Percentiles rank a stretch among this genome's conserved stretches.
Conservation (phyloP, 1,140 invertebrate genomes). For the Batillaria attramentaria region DNA sequence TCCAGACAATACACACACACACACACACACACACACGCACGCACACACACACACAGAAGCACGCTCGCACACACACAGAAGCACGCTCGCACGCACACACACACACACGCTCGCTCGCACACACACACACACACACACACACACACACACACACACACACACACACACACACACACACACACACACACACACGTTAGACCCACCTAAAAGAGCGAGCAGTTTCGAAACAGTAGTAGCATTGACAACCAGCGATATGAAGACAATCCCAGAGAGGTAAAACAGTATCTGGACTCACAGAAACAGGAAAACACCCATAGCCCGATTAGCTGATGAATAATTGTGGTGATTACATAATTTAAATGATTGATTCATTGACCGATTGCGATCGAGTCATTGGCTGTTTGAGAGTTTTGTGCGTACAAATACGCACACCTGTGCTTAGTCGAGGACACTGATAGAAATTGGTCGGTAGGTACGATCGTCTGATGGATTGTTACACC, state of each 20-base stretch:
- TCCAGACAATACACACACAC: background rate
- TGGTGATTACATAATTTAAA: too few species aligned
- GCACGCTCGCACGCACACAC: background rate
- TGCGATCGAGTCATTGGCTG: background rate
- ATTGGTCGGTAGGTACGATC: too few species aligned
- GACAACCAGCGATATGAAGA: slow-evolving; percentile 70
- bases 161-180: background rate
- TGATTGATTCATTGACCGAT: background rate
- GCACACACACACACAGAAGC: background rate
- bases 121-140: slow-evolving; percentile 4
- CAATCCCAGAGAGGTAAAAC: slow-evolving; percentile 71
- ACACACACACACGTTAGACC: background rate
- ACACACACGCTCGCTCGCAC: background rate
- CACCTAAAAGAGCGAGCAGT: background rate
- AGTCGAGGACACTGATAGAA: too few species aligned
- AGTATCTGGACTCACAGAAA: slow-evolving; percentile 71
- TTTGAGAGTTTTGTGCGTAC: background rate
- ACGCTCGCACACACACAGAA: background rate
- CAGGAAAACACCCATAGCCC: too few species aligned
- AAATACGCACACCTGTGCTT: too few species aligned
- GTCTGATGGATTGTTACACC: too few species aligned
- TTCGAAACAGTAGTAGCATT: slow-evolving; percentile 71
- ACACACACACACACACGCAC: background rate
- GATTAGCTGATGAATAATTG: too few species aligned
- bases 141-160: slow-evolving; percentile 5